phyloP scores from a whole-genome alignment of 2,113 vertebrate genomes.

The Shinisaurus crocodilurus region DNA sequence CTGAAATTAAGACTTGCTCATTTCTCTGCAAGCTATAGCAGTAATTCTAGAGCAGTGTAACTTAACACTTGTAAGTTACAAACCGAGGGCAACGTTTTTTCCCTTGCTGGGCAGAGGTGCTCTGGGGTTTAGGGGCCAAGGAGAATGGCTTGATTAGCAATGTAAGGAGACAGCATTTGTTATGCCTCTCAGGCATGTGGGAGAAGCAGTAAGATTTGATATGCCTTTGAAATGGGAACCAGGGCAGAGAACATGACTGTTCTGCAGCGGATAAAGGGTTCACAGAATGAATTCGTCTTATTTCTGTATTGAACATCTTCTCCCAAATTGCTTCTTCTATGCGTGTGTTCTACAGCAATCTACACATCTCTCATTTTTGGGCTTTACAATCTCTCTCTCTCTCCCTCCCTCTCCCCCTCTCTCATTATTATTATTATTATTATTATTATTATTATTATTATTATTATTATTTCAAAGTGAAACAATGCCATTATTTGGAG shows the following conservation, averaged over 20 bases:
- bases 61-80: neutral
- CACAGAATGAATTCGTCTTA: neutral
- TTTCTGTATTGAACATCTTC: neutral
- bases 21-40: neutral
- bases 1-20: neutral
- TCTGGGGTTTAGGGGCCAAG: neutral
- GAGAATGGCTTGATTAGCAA: neutral
- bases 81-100: accelerated
- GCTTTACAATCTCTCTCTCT: neutral
- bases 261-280: neutral
- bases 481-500: neutral
- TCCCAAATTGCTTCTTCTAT: accelerated
- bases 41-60: neutral
- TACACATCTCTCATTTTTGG: neutral
- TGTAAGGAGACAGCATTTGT: constrained; percentile 4
- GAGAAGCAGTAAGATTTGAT: neutral
- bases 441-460: no score
- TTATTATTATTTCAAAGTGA: no score
- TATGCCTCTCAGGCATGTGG: neutral
- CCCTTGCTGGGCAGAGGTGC: neutral
- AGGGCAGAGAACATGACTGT: neutral
- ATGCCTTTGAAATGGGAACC: neutral
- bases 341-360: neutral
- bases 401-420: neutral
- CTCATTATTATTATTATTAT: no score